phyloP scores from a whole-genome alignment of 2,113 vertebrate species.

The Pedionomus torquatus region DNA sequence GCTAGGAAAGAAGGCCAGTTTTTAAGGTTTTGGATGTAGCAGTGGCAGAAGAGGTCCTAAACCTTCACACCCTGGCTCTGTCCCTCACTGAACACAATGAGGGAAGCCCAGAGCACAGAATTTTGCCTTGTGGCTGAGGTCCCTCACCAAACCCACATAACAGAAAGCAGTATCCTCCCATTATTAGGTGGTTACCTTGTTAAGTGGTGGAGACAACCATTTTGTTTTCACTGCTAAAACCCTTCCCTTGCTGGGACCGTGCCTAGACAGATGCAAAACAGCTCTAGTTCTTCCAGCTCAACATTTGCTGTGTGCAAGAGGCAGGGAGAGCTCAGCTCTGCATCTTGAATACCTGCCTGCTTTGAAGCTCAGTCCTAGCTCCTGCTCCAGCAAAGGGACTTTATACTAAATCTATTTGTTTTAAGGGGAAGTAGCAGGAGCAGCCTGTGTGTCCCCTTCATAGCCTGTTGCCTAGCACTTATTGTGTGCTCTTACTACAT shows the following conservation, averaged over 20 bases:
- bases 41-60: background rate
- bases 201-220: background rate
- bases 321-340: background rate
- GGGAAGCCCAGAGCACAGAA: background rate
- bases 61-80: background rate
- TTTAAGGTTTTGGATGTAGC: background rate
- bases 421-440: background rate
- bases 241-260: background rate
- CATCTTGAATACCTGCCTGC: background rate
- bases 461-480: background rate
- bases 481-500: background rate
- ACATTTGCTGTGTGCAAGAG: background rate
- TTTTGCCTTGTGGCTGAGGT: background rate
- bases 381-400: background rate
- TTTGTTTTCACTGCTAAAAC: background rate
- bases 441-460: background rate
- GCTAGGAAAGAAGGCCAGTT: background rate
- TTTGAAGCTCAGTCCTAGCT: background rate
- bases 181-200: background rate
- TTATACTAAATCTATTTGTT: accelerated
- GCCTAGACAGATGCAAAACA: background rate
- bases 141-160: background rate
- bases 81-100: accelerated
- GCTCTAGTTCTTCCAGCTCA: background rate
- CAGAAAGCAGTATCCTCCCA: background rate